Evolutionary conservation across 2,888 invertebrate genomes (phyloP).

Genomic region (Sclerodermus sp.): DNA sequence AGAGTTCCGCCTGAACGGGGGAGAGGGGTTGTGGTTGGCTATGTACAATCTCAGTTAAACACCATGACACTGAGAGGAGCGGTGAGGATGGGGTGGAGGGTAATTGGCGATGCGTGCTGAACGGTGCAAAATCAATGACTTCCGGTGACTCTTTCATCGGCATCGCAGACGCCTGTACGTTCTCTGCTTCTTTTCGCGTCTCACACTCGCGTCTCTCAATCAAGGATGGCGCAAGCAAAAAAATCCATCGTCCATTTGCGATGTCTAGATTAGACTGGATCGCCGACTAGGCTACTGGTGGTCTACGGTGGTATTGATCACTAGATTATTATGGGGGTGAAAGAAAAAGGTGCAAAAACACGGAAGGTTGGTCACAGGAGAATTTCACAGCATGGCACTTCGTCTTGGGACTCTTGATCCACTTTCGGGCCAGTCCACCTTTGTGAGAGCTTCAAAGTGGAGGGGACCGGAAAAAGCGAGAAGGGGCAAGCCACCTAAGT

Average conservation of each 20-base stretch:
- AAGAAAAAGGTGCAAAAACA: neutral
- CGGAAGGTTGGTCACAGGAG: slow-evolving; percentile 21
- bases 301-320: too few relatives aligned
- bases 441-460: slow-evolving; percentile 52
- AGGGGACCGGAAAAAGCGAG: slow-evolving; percentile 4
- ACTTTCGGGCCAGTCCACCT: slow-evolving; percentile 41
- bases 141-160: too few relatives aligned
- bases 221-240: too few relatives aligned
- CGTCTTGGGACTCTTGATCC: slow-evolving; percentile 25
- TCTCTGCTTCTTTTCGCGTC: slow-evolving; percentile 54
- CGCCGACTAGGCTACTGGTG: too few relatives aligned
- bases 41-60: slow-evolving; percentile 34
- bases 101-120: slow-evolving; percentile 57
- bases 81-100: neutral
- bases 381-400: slow-evolving; percentile 52
- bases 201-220: slow-evolving; percentile 32
- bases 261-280: too few relatives aligned
- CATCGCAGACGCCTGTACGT: slow-evolving; percentile 22
- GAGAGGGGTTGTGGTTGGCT: too few relatives aligned
- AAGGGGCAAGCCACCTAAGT: too few relatives aligned
- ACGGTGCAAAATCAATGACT: slow-evolving; percentile 67
- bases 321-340: neutral
- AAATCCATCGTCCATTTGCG: too few relatives aligned
- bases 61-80: slow-evolving; percentile 29
- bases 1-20: too few relatives aligned